Evolutionary conservation across 2,113 vertebrate species (phyloP), one percentile per base, ranked within the genome.

Genomic region (Melanerpes aurifrons): DNA sequence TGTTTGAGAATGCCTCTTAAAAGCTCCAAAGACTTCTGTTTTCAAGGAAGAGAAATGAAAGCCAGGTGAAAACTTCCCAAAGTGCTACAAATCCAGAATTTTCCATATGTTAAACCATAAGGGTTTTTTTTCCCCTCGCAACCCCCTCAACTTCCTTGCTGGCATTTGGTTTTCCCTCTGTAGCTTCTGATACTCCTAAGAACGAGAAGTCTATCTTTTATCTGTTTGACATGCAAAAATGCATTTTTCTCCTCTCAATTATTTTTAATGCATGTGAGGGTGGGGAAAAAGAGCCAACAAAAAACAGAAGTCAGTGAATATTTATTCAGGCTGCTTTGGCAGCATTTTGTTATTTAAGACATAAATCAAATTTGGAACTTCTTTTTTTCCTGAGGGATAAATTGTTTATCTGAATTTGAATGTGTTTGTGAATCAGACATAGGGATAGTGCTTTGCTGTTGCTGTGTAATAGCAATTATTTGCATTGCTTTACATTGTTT

Each of bases 291-390:
- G 9, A 20, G 18, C 3, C 3, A 32, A 75, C 66, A 67, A 45
- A 29, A 29, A n/a, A 19, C 40, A 62, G 54, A 71, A 95, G 47
- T 64, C 82, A n/a, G 68, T 86, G 73, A 83, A 75, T 62, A 80
- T 79, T 84, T 93, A 89, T 93, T 91, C 89, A 80, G 28, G 53
- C 64, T 94, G 64, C 43, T 91, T 74, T 85, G 84, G 22, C 78
- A 92, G 47, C n/a, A 67, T 95, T 95, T 93, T 3, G 1, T 91
- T 96, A 64, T 87, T 89, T 92, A 85, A 87, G 82, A 80, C 75
- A 68, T 91, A 94, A 92, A 91, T 95, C 78, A 92, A 87, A 87
- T 61, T 40, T 77, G 47, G 68, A 91, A 82, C 35, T 74, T 82
- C 35, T 67, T 87, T 85, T 84, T 84, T 83, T 87, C 70, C 68